Base-by-base conservation (phyloP, 2,113 vertebrate genomes). In the Paracyprichromis sp. region DNA sequence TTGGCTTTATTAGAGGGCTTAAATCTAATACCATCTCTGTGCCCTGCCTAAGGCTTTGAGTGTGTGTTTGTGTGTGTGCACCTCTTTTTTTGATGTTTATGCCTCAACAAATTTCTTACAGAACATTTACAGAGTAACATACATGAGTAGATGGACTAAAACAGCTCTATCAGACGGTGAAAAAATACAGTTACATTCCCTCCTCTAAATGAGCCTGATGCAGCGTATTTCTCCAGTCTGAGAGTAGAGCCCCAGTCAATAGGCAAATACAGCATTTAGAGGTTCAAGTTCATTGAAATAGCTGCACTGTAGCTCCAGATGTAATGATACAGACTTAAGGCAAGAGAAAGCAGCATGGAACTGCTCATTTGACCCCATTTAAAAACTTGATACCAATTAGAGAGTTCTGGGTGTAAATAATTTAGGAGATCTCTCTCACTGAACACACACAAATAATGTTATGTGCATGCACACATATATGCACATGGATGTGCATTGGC, bases 301-400 rank as follows among this genome's bases (percentile, higher is more conserved):
- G 83, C 57, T 76, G 84, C 82, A 57, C 52, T 89, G 76, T 16
- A 86, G 83, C 83, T 69, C 66, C 79, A 92, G 76, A 90, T 88
- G 90, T 84, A 90, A 89, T 76, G 82, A 89, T 83, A 69, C 86
- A 89, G 91, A 92, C 91, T 92, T 90, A 86, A 92, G 89, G 92
- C 92, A 53, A 87, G 81, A 93, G 84, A 83, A 95, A 94, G 85
- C 93, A 93, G 92, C 92, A 93, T 92, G 89, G 94, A 95, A 92
- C 93, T 94, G 93, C 93, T 95, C 95, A 96, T 96, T 96, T 97
- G 96, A 97, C 97, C 96, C 96, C 96, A 96, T 97, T 97, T 97
- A 97, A 96, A 96, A 96, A 96, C 95, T 96, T 96, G 95, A 96
- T 96, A 96, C 95, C 96, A 97, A 97, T 97, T 97, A 97, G 96